phyloP scores from a whole-genome alignment of 30 jellyfish, hydroid and myxozoan species.

The Aurelia aurita complex sp. Pacific region DNA sequence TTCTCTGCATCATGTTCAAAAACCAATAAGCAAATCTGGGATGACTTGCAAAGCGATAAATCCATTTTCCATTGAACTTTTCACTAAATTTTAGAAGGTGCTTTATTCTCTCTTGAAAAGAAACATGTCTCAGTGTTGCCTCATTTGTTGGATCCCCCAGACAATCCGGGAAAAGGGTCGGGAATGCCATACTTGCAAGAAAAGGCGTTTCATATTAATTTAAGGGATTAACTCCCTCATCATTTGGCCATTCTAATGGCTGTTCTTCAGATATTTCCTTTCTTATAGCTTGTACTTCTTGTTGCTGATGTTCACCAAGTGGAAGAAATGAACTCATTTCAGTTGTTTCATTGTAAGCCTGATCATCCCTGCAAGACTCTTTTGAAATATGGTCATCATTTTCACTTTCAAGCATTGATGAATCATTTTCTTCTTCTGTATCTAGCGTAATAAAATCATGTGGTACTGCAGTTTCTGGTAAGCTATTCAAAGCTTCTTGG shows the following conservation, averaged over 20 bases:
- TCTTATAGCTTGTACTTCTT: neutral
- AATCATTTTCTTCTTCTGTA: neutral
- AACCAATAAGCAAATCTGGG: constrained; percentile 26
- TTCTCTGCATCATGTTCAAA: constrained; percentile 13
- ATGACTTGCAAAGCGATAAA: too few relatives aligned
- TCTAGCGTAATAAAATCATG: neutral
- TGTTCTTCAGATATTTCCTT: neutral
- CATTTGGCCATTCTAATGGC: too few relatives aligned
- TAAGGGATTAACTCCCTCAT: too few relatives aligned
- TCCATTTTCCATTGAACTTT: too few relatives aligned
- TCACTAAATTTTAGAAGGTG: too few relatives aligned
- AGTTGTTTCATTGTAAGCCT: neutral
- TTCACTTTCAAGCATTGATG: neutral
- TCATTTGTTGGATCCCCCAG: too few relatives aligned
- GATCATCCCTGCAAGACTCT: neutral
- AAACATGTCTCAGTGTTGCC: too few relatives aligned
- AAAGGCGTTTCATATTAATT: too few relatives aligned
- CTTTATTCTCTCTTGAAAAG: too few relatives aligned
- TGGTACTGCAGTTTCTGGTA: neutral
- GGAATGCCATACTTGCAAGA: too few relatives aligned
- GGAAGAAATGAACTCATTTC: neutral
- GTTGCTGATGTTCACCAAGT: neutral
- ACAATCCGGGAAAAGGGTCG: too few relatives aligned
- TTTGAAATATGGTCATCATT: neutral
- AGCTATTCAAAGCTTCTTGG: neutral